Percentiles rank a stretch among this genome's conserved stretches.
Conservation (phyloP, 2,797 vertebrate genomes). For the Macrochelys suwanniensis region DNA sequence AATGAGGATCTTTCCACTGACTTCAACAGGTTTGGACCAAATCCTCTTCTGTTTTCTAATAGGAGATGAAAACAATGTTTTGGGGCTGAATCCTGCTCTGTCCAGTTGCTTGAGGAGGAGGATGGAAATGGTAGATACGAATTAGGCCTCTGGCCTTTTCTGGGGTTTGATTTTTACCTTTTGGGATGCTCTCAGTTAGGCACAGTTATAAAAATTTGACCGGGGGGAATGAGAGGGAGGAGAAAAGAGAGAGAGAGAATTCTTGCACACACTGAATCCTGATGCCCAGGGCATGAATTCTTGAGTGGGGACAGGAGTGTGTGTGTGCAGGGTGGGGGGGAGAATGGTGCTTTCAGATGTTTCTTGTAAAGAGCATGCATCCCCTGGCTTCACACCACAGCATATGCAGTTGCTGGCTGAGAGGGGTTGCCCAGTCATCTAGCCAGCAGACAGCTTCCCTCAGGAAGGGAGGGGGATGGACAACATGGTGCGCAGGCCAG, state of each 20-base stretch:
- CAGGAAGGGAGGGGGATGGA: neutral
- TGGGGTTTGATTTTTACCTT: neutral
- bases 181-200: neutral
- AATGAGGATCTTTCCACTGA: neutral
- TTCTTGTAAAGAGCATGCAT: neutral
- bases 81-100: neutral
- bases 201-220: neutral
- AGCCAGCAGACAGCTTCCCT: constrained; percentile 2
- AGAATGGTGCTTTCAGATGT: neutral
- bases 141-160: neutral
- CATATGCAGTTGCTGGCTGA: neutral
- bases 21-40: neutral
- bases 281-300: neutral
- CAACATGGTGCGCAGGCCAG: neutral
- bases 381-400: neutral
- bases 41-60: neutral
- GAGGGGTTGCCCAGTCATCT: neutral
- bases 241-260: neutral
- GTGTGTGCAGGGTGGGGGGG: too few species aligned
- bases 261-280: neutral
- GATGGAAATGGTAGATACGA: neutral
- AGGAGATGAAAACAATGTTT: neutral
- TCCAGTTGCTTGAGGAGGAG: neutral
- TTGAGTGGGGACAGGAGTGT: neutral
- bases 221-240: neutral